Evolutionary conservation across 2,113 vertebrate genomes (phyloP).

Genomic region (Lycocorax pyrrhopterus): DNA sequence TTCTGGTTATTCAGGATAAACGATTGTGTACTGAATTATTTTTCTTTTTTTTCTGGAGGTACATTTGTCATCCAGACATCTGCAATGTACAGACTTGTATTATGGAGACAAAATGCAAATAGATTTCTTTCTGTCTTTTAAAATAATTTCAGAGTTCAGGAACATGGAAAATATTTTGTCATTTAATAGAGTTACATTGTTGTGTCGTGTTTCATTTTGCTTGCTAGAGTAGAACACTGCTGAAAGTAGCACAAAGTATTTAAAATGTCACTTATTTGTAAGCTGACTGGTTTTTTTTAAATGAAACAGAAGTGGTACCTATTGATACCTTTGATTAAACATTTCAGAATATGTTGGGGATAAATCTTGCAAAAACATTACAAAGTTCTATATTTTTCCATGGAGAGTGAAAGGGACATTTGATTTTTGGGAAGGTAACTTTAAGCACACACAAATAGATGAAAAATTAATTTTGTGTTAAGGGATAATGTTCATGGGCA

Average conservation of each 20-base stretch:
- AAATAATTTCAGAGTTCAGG: background rate
- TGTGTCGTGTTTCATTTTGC: background rate
- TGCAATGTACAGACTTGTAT: background rate
- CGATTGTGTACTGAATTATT: background rate
- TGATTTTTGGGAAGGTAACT: background rate
- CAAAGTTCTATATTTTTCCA: background rate
- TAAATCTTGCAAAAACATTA: background rate
- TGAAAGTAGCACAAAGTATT: background rate
- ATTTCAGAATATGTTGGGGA: background rate
- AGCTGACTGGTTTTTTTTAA: background rate
- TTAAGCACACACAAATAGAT: background rate
- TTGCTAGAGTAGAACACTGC: background rate
- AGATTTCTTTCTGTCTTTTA: background rate
- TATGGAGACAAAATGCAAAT: background rate
- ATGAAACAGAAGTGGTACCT: background rate
- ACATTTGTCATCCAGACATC: background rate
- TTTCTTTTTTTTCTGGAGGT: background rate
- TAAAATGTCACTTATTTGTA: background rate
- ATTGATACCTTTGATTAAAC: background rate
- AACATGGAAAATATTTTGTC: background rate
- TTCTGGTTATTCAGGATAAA: background rate
- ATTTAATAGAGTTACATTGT: background rate
- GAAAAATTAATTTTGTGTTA: background rate
- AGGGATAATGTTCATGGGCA: background rate
- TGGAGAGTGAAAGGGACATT: background rate